A percentile compares a stretch with the other conserved stretches of the same genome.
Conservation (phyloP, 2,113 vertebrate genomes). For the Ptilonorhynchus violaceus region DNA sequence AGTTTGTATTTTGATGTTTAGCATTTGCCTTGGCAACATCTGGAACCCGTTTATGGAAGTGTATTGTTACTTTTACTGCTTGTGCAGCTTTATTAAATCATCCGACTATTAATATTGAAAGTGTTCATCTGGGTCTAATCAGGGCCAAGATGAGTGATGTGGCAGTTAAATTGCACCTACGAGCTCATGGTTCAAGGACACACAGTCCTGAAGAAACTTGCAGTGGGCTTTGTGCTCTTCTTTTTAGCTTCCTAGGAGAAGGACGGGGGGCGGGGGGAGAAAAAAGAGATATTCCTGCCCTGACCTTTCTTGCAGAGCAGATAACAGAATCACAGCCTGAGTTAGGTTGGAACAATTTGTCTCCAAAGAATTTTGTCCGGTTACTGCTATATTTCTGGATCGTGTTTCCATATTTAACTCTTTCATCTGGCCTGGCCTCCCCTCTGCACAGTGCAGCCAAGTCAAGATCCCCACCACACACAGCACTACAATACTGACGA, state of each 20-base stretch:
- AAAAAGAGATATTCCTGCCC: background rate
- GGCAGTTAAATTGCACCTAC: conserved; percentile 61
- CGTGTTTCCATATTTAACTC: conserved; percentile 41
- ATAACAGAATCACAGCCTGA: conserved; percentile 36
- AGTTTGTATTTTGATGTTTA: conserved; percentile 78
- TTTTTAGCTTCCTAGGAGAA: conserved; percentile 2
- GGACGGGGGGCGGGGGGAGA: rapidly evolving
- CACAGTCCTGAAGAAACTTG: background rate
- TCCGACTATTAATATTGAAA: conserved; percentile 67
- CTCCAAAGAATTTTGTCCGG: conserved; percentile 32
- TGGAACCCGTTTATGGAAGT: conserved; percentile 77
- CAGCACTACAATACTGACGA: rapidly evolving
- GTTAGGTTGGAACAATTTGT: conserved; percentile 51
- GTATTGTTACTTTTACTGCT: conserved; percentile 74
- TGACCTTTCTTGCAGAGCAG: conserved; percentile 37
- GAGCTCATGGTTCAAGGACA: conserved; percentile 58
- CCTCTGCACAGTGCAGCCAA: background rate
- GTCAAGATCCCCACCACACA: background rate
- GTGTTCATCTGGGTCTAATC: conserved; percentile 80
- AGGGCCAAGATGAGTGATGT: conserved; percentile 78
- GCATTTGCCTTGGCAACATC: conserved; percentile 76
- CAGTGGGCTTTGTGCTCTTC: conserved; percentile 20
- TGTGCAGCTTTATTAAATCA: conserved; percentile 76
- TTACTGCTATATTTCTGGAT: conserved; percentile 33
- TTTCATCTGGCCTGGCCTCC: background rate